Base-by-base conservation (phyloP, 2,797 vertebrate species). In the Tympanoctomys barrerae region DNA sequence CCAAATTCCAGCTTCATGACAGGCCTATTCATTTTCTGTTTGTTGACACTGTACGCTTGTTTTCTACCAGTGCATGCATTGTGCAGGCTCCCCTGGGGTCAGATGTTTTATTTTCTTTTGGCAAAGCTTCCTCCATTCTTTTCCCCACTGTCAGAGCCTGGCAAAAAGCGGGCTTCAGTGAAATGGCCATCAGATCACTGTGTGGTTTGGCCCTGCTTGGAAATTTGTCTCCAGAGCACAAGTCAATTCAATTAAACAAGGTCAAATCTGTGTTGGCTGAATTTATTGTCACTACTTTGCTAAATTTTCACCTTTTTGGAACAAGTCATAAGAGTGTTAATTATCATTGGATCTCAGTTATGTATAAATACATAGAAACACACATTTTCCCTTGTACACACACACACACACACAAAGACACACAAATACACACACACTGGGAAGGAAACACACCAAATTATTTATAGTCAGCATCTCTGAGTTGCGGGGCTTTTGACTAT, bases 21-120 rank as follows among this genome's bases (percentile, higher is more conserved):
- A 96, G 82, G 94, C 66, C 89, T 93, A 96, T 97, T 94, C 95
- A 95, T 97, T 87, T 92, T 95, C 95, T 86, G 94, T 93, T 90
- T 94, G 96, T 93, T 86, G 97, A 96, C 93, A 86, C 49, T 0
- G 12, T 75, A 36, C 36, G 75, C 92, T 92, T 95, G 95, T 89
- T 97, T 94, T 70, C 94, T 70, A 90, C 88, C 85, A 59, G 91
- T 0, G n/a, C 82, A 64, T 79, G 79, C 92, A 81, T 97, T 95
- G 97, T 97, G 82, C 62, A 19, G 62, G 91, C 78, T 90, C 91
- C 93, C 96, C 90, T 13, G 82, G 92, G 92, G 81, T 52, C 0
- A 0, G 24, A n/a, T 42, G 73, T 62, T 94, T 96, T 96, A 89
- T 95, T 95, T 82, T n/a, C 90, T 79, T 93, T 93, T 98, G 97